A percentile compares a stretch with the other conserved stretches of the same genome.
These are phyloP conservation scores for Apamea sordens DNA, from an alignment of 2,888 invertebrate genomes.

Conservation along the genomic window DNA sequence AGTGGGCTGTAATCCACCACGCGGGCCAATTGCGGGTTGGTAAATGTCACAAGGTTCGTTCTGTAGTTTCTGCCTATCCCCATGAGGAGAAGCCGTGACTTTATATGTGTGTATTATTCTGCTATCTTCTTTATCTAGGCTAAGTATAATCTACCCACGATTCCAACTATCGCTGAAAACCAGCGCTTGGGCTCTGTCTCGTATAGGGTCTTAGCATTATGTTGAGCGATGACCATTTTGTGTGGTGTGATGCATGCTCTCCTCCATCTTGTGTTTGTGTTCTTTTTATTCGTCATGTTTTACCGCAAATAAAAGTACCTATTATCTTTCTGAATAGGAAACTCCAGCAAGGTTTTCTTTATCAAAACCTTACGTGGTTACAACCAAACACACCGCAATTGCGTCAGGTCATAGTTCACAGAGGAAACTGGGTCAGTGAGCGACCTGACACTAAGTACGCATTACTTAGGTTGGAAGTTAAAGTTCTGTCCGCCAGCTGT, in stretches of 20 bases:
- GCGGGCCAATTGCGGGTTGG: too few relatives aligned
- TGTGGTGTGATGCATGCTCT: too few relatives aligned
- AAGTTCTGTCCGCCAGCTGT: conserved; percentile 29
- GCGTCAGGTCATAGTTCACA: conserved; percentile 24
- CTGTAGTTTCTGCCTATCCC: neutral
- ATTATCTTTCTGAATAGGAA: neutral
- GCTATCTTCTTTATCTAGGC: neutral
- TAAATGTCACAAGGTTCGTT: too few relatives aligned
- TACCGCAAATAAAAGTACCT: too few relatives aligned
- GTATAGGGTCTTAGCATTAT: too few relatives aligned
- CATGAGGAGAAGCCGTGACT: neutral
- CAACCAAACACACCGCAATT: conserved; percentile 14
- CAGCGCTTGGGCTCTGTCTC: too few relatives aligned
- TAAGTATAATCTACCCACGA: neutral
- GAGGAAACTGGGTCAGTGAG: conserved; percentile 38
- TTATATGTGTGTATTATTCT: neutral
- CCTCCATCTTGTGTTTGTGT: too few relatives aligned
- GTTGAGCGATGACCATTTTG: too few relatives aligned
- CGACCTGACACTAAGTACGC: conserved; percentile 33
- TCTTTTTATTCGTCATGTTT: too few relatives aligned
- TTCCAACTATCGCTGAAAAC: too few relatives aligned
- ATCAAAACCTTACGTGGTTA: conserved; percentile 7
- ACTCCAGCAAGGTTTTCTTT: conserved; percentile 9
- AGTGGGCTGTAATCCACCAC: too few relatives aligned
- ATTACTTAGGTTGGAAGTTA: conserved; percentile 25